phyloP scores from a whole-genome alignment of 2,888 invertebrate genomes.

The Latrodectus hesperus region DNA sequence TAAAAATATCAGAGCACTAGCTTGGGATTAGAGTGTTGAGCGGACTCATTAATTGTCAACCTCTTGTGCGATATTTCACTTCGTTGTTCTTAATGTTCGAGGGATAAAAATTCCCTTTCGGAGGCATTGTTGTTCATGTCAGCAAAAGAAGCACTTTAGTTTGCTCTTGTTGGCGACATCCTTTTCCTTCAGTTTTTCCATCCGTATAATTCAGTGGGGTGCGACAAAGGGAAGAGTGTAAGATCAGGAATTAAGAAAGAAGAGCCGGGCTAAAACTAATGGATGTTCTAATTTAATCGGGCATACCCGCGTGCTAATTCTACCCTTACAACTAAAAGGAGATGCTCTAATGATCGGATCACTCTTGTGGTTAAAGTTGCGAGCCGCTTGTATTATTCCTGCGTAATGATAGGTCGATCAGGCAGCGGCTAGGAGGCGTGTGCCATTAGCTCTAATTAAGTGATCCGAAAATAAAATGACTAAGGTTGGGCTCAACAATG shows the following conservation, averaged over 20 bases:
- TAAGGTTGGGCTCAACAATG: neutral
- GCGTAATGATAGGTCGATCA: conserved; percentile 44
- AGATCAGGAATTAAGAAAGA: conserved; percentile 19
- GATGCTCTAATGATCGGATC: conserved; percentile 42
- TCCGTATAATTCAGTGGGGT: neutral
- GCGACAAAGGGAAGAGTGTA: conserved; percentile 17
- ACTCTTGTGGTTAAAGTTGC: conserved; percentile 45
- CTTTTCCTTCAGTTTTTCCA: conserved; percentile 13
- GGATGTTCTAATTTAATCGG: conserved; percentile 62
- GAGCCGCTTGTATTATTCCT: conserved; percentile 24
- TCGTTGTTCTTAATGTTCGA: conserved; percentile 18
- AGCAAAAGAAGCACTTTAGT: conserved; percentile 36
- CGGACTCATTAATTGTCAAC: conserved; percentile 27
- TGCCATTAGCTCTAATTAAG: conserved; percentile 60
- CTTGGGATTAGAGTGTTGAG: conserved; percentile 35
- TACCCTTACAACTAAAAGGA: conserved; percentile 42
- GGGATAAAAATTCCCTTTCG: neutral
- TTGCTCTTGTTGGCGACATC: conserved; percentile 2
- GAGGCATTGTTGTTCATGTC: neutral
- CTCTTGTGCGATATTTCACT: conserved; percentile 6
- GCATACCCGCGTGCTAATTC: conserved; percentile 59
- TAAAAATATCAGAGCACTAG: conserved; percentile 19
- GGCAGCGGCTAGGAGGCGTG: conserved; percentile 17
- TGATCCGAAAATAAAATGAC: conserved; percentile 45
- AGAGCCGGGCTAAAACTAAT: conserved; percentile 36